Conservation (phyloP, 2,797 vertebrate species). For the Macrochelys suwanniensis region DNA sequence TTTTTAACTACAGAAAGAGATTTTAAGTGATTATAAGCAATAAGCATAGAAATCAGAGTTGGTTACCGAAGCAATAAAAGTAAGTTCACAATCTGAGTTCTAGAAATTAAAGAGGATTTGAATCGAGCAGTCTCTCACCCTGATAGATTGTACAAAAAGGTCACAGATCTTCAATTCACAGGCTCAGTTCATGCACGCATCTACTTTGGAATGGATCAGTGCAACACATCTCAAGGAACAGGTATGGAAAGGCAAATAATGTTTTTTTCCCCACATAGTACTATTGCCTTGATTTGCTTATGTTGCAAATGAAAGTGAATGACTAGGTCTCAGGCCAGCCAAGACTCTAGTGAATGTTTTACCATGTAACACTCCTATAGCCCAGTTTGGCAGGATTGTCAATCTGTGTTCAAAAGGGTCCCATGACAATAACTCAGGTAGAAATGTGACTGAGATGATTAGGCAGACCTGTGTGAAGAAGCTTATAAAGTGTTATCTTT, state of each 20-base stretch:
- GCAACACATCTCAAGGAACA: neutral
- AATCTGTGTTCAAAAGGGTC: neutral
- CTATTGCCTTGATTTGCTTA: neutral
- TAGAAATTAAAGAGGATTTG: too few relatives aligned
- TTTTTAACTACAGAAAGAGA: too few relatives aligned
- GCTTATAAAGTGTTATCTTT: neutral
- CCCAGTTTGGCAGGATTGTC: neutral
- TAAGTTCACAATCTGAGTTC: too few relatives aligned
- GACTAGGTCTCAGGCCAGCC: neutral
- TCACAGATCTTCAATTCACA: too few relatives aligned
- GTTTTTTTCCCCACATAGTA: neutral
- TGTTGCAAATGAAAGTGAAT: constrained; percentile 38
- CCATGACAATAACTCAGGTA: neutral
- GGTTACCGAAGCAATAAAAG: too few relatives aligned
- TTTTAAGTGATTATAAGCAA: too few relatives aligned
- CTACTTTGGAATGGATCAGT: neutral
- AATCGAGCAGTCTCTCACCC: too few relatives aligned
- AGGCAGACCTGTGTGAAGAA: neutral
- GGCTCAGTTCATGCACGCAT: neutral
- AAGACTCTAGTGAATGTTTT: neutral
- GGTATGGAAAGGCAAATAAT: neutral
- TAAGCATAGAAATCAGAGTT: too few relatives aligned
- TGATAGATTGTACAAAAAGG: too few relatives aligned
- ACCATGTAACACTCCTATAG: neutral
- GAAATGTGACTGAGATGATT: neutral